Conservation (phyloP, 2,113 vertebrate species). For the Myotis lucifugus region DNA sequence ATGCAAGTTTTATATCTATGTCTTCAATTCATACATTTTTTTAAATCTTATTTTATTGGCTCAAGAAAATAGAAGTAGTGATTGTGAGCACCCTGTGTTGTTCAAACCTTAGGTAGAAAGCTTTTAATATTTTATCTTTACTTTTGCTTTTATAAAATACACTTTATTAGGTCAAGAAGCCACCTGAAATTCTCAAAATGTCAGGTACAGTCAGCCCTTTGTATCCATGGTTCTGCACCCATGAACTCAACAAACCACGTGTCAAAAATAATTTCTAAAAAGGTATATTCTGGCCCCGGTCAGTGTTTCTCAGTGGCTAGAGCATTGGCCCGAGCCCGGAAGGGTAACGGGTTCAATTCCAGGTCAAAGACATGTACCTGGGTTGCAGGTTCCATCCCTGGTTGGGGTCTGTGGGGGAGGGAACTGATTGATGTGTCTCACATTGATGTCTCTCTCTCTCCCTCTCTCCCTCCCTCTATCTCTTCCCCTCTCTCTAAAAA, state of each 20-base stretch:
- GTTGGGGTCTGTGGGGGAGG: no score
- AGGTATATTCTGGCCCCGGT: background rate
- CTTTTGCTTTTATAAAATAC: background rate
- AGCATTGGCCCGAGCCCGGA: no score
- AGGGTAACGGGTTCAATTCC: no score
- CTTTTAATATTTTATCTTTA: background rate
- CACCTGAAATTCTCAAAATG: background rate
- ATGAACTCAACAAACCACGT: no score
- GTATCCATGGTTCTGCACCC: background rate
- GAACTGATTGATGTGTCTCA: background rate
- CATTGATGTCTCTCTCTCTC: background rate
- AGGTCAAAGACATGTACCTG: background rate
- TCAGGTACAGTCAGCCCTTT: background rate
- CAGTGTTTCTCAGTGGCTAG: no score
- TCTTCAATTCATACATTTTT: background rate
- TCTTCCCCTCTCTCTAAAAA: background rate
- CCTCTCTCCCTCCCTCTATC: background rate
- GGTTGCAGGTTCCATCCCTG: background rate
- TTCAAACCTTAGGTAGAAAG: background rate
- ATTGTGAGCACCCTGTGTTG: background rate
- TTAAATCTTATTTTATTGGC: background rate
- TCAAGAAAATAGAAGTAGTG: background rate
- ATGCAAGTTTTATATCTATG: background rate
- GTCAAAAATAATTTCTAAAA: background rate
- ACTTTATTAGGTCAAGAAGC: background rate